Percentiles rank a stretch among this genome's conserved stretches.
Evolutionary conservation across 2,797 vertebrate genomes (phyloP).

Genomic region (Tamandua tetradactyla): DNA sequence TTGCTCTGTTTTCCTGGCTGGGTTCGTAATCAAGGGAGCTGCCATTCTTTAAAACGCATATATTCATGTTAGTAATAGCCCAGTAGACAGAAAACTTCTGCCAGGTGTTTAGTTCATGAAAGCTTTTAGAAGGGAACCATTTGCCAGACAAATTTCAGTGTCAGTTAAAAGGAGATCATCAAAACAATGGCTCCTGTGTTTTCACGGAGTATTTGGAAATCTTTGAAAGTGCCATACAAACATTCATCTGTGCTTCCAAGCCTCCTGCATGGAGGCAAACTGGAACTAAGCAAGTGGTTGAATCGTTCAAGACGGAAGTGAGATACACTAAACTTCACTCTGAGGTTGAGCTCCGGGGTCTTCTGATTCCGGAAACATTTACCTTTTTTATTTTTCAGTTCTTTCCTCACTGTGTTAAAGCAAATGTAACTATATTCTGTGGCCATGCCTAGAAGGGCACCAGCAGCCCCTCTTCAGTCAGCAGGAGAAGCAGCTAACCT

Average conservation of each 20-base stretch:
- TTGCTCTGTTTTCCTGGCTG: constrained; percentile 45
- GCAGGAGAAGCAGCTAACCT: not conserved
- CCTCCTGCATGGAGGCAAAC: not conserved
- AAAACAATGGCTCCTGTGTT: not conserved
- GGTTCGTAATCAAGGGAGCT: constrained; percentile 59
- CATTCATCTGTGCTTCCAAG: not conserved
- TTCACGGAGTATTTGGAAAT: not conserved
- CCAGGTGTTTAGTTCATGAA: constrained; percentile 44
- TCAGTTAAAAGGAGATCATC: constrained; percentile 33
- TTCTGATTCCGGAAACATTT: not conserved
- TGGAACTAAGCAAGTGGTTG: not conserved
- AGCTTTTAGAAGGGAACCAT: not conserved
- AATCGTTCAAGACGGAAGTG: constrained; percentile 15
- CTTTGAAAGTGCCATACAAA: not conserved
- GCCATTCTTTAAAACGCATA: constrained; percentile 69
- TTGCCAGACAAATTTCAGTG: constrained; percentile 20
- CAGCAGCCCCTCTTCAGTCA: not conserved
- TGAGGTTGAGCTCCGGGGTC: not conserved
- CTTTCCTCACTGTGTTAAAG: constrained; percentile 42
- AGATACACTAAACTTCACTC: not conserved
- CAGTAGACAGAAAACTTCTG: constrained; percentile 41
- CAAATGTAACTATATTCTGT: not conserved
- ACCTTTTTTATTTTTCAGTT: not conserved
- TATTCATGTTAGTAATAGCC: constrained; percentile 49
- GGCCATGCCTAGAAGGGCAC: not conserved